Conservation (phyloP, 2,888 invertebrate species). For the Apamea monoglypha region DNA sequence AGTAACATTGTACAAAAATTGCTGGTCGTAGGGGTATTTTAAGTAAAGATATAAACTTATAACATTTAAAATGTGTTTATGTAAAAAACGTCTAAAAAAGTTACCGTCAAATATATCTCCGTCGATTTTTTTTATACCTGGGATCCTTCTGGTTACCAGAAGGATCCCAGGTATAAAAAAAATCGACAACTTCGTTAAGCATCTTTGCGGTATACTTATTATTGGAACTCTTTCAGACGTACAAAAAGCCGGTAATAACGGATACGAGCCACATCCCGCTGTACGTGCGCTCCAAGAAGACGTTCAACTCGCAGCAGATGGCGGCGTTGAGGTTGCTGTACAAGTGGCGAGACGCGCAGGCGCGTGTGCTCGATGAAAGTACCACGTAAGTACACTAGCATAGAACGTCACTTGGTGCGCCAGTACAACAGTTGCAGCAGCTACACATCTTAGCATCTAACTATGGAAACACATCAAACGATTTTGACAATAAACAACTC, state of each 20-base stretch:
- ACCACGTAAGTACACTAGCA: conserved; percentile 90
- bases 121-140: too few relatives aligned
- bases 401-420: background rate
- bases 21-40: background rate
- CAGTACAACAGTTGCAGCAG: too few relatives aligned
- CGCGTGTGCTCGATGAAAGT: conserved; percentile 97
- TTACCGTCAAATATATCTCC: background rate
- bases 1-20: background rate
- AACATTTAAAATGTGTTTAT: background rate
- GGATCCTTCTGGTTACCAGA: too few relatives aligned
- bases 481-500: background rate
- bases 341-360: conserved; percentile 96
- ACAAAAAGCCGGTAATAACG: conserved; percentile 93
- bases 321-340: conserved; percentile 95
- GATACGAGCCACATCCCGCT: conserved; percentile 94
- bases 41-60: background rate
- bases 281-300: conserved; percentile 94
- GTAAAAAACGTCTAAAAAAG: background rate
- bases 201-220: background rate
- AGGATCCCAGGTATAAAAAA: background rate
- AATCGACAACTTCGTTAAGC: too few relatives aligned
- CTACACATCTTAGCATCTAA: background rate
- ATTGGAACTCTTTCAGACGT: conserved; percentile 90
- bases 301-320: conserved; percentile 96
- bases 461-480: background rate